These are phyloP conservation scores for Myotis davidii DNA, from an alignment of 2,113 vertebrate species.

Conservation along the genomic window DNA sequence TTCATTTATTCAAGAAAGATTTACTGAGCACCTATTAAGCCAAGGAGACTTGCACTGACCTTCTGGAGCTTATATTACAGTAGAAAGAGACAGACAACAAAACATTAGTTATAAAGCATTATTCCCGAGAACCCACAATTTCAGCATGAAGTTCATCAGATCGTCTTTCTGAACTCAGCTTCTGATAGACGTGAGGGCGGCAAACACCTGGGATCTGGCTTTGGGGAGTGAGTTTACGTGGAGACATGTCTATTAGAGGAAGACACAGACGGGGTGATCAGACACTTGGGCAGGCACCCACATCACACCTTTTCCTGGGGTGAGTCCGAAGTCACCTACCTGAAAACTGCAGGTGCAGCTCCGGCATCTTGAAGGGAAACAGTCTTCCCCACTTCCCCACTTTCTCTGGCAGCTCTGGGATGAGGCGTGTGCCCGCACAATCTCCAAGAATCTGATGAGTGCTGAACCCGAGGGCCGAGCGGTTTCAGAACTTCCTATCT, in stretches of 20 bases:
- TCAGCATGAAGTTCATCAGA: not conserved
- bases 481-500: conserved; percentile 24
- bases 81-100: not conserved
- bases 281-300: not conserved
- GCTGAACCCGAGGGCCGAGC: not conserved
- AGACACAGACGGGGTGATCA: not conserved
- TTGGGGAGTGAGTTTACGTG: not conserved
- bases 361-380: not conserved
- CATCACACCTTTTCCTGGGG: not conserved
- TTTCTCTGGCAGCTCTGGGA: not conserved
- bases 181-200: not conserved
- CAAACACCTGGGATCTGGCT: not conserved
- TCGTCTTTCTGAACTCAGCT: not conserved
- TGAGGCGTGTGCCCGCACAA: fast-evolving
- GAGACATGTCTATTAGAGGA: not conserved
- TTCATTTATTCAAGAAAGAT: not conserved
- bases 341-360: not conserved
- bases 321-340: not conserved
- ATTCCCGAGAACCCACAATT: not conserved
- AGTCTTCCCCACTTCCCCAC: not conserved
- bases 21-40: not conserved
- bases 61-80: not conserved
- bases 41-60: not conserved
- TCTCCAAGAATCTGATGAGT: not conserved
- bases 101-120: not conserved